Base-by-base conservation (phyloP, 1,140 invertebrate species). In the Zaprionus taronus region DNA sequence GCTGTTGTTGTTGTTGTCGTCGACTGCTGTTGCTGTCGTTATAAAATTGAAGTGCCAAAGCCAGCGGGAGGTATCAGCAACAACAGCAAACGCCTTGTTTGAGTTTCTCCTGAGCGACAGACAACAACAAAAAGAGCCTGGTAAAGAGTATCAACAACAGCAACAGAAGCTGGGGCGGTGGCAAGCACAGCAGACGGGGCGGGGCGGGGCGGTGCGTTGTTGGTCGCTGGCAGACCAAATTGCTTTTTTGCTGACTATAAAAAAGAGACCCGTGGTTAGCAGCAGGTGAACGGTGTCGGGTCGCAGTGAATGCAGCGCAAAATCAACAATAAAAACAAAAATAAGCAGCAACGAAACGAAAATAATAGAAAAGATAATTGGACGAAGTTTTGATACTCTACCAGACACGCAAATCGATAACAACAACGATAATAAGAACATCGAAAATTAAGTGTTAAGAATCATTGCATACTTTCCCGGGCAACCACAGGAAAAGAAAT, bases 31-130 rank as follows among this genome's bases (percentile, higher is more conserved):
- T 70, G 57, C 63, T 72, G 70, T 85, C 81, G 74, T 74, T 87
- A 75, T 74, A 81, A 89, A 90, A 90, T 90, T 89, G 84, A 89
- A 89, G 84, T 89, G 84, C 55, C 77, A 89, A 81, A 79, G 84
- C 81, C 85, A 81, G 84, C 84, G 79, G 81, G 31, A 9, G 84
- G 51, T 57, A 70, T 73, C 69, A 66, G 58, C 57, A 71, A 69
- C 70, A 53, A 60, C 63, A 72, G 34, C 49, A 55, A 83, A 77
- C 61, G 81, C 63, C 81, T 65, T 67, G 64, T 71, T 77, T 74
- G 69, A 26, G 66, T 56, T 53, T 67, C 17, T 38, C 31, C 57
- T 22, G 28, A 56, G 55, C 75, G 53, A 66, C 38, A 64, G 68
- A 85, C 64, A 78, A 61, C 74, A 79, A 70, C 82, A 73, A 57